A percentile compares a stretch with the other conserved stretches of the same genome.
Conservation (phyloP, 2,888 invertebrate genomes). For the Cotesia congregata region DNA sequence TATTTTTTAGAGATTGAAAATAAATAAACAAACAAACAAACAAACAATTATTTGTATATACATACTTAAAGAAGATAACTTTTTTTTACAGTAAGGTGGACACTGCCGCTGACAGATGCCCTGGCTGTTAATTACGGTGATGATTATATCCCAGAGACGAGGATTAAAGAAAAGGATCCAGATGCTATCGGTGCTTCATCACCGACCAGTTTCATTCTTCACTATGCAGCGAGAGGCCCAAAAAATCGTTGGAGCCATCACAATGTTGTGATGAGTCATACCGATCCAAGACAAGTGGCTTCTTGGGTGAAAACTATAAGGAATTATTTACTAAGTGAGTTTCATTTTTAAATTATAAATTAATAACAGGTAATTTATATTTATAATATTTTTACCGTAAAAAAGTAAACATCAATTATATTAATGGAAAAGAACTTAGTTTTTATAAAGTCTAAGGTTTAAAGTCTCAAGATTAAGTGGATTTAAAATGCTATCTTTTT, state of each 20-base stretch:
- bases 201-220: conserved; percentile 73
- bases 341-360: not conserved
- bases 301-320: conserved; percentile 76
- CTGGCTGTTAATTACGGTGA: conserved; percentile 72
- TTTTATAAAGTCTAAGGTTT: not conserved
- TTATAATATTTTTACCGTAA: no score
- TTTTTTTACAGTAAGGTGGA: conserved; percentile 71
- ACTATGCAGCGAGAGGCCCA: conserved; percentile 74
- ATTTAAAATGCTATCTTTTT: not conserved
- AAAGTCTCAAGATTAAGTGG: not conserved
- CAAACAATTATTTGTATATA: no score
- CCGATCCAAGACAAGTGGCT: conserved; percentile 75
- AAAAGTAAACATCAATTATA: no score
- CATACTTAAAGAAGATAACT: not conserved
- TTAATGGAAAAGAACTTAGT: not conserved
- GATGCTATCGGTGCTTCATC: conserved; percentile 52
- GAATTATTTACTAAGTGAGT: conserved; percentile 72
- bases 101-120: conserved; percentile 74
- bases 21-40: no score
- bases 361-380: no score
- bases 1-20: no score
- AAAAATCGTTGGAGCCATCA: conserved; percentile 76
- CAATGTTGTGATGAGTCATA: conserved; percentile 74
- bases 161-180: conserved; percentile 62
- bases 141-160: conserved; percentile 64